phyloP scores from a whole-genome alignment of 2,888 invertebrate species.

The Eumerus sabulonum region DNA sequence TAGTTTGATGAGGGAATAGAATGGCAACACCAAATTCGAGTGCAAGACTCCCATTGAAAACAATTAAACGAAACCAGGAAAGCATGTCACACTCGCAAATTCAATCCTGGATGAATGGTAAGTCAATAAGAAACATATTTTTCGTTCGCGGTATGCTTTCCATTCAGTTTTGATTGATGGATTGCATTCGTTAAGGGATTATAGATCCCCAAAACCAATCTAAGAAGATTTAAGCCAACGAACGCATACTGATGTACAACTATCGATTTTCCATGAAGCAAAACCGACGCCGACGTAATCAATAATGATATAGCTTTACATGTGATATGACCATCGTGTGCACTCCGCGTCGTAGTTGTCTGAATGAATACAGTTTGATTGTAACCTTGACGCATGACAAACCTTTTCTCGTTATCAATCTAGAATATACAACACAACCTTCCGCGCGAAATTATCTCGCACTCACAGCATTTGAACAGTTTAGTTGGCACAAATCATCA shows the following conservation, averaged over 20 bases:
- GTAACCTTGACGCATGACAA: conserved; percentile 35
- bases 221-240: too few species aligned
- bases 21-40: conserved; percentile 73
- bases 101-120: conserved; percentile 93
- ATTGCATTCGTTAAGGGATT: too few species aligned
- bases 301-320: not conserved
- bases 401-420: conserved; percentile 19
- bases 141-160: too few species aligned
- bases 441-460: too few species aligned
- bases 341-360: not conserved
- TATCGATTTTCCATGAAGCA: conserved; percentile 42
- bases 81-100: conserved; percentile 89
- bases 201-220: too few species aligned
- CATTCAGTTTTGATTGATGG: too few species aligned
- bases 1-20: conserved; percentile 62
- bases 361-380: conserved; percentile 23
- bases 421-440: too few species aligned
- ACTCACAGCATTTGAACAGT: too few species aligned
- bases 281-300: conserved; percentile 39
- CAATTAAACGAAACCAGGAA: conserved; percentile 87
- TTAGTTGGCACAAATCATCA: too few species aligned
- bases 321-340: conserved; percentile 10
- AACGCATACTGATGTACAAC: not conserved
- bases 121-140: conserved; percentile 76
- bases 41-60: conserved; percentile 73